A percentile compares a stretch with the other conserved stretches of the same genome.
Evolutionary conservation across 2,113 vertebrate genomes (phyloP).

Genomic region (Chaenocephalus aceratus): DNA sequence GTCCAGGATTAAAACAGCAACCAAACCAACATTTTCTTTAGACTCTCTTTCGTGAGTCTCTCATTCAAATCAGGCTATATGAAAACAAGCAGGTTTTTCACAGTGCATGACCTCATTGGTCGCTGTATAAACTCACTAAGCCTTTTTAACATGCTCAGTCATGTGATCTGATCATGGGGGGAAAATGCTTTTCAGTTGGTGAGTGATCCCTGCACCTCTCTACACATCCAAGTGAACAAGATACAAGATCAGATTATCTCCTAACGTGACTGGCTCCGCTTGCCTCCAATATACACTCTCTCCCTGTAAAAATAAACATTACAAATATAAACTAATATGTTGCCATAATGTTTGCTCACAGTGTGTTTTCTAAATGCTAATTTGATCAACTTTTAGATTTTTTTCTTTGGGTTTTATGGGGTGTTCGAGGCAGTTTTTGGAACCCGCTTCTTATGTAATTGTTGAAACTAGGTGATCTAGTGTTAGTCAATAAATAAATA

Average conservation of each 20-base stretch:
- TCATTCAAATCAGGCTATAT: background rate
- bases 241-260: background rate
- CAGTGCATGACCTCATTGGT: background rate
- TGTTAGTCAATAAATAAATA: constrained; percentile 6
- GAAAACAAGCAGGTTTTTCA: background rate
- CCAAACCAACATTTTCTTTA: background rate
- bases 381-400: background rate
- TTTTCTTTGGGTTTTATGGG: constrained; percentile 33
- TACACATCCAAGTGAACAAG: background rate
- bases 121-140: background rate
- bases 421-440: background rate
- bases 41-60: background rate
- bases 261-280: background rate
- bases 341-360: constrained; percentile 32
- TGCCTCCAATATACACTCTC: constrained; percentile 9
- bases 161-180: background rate
- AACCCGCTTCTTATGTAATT: background rate
- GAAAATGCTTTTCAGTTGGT: background rate
- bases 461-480: background rate
- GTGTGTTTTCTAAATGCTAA: constrained; percentile 26
- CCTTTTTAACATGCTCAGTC: background rate
- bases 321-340: constrained; percentile 28
- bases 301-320: constrained; percentile 46
- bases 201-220: background rate
- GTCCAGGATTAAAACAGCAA: background rate